These are phyloP conservation scores for Samia ricini DNA, from an alignment of 1,140 invertebrate genomes.

Conservation along the genomic window DNA sequence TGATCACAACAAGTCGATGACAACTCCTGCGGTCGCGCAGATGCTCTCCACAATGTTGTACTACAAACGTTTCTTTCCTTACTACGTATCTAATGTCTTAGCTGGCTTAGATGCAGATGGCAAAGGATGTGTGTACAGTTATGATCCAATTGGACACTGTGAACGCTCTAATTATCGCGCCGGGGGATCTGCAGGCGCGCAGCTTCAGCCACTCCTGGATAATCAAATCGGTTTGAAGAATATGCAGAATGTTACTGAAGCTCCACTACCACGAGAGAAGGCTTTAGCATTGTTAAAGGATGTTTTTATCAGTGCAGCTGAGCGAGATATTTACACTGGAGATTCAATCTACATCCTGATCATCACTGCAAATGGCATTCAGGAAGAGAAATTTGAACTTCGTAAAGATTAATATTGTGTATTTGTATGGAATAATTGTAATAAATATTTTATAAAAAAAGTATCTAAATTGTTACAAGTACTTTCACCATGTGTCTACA, in stretches of 20 bases:
- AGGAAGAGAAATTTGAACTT: conserved; percentile 83
- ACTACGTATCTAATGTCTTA: conserved; percentile 97
- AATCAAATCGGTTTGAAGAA: conserved; percentile 95
- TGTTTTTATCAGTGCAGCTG: conserved; percentile 97
- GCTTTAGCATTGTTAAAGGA: conserved; percentile 94
- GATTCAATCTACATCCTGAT: conserved; percentile 94
- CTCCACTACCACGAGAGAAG: conserved; percentile 85
- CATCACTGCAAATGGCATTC: conserved; percentile 93
- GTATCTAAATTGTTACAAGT: background rate
- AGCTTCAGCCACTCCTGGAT: conserved; percentile 91
- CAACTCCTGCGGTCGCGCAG: conserved; percentile 94
- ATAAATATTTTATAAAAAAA: conserved; percentile 35
- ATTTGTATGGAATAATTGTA: conserved; percentile 18
- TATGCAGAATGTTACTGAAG: conserved; percentile 82
- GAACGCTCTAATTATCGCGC: conserved; percentile 89
- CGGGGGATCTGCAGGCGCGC: conserved; percentile 88
- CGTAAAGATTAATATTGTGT: conserved; percentile 84
- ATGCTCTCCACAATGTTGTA: conserved; percentile 98
- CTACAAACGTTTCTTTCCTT: conserved; percentile 98
- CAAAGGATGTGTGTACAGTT: conserved; percentile 96
- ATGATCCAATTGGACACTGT: conserved; percentile 97
- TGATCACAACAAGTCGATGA: conserved; percentile 96
- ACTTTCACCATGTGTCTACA: background rate
- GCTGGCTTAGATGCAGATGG: conserved; percentile 93
- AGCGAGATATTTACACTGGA: conserved; percentile 98